Evolutionary conservation across 2,888 invertebrate species (phyloP).

Genomic region (Ectemnius cavifrons): DNA sequence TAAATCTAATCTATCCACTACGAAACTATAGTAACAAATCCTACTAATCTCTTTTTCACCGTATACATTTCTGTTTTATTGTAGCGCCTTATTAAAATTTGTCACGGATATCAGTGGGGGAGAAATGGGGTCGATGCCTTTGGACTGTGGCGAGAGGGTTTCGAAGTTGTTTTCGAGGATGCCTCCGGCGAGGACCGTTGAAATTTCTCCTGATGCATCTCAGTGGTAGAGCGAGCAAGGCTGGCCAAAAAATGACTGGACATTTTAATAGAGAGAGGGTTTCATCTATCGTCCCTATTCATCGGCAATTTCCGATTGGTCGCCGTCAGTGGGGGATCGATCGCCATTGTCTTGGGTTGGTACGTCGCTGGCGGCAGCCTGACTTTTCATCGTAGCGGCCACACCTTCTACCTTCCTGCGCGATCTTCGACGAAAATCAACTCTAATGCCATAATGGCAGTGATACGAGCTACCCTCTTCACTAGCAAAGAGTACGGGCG

Average conservation of each 20-base stretch:
- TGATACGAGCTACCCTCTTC: constrained; percentile 29
- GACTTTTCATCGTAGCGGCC: constrained; percentile 74
- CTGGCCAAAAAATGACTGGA: constrained; percentile 61
- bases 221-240: not conserved
- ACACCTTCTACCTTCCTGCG: constrained; percentile 68
- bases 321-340: constrained; percentile 68
- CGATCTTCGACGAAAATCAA: constrained; percentile 70
- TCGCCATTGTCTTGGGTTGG: constrained; percentile 67
- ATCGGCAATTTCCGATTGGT: constrained; percentile 77
- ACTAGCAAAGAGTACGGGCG: not conserved
- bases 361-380: constrained; percentile 27
- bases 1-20: constrained; percentile 40
- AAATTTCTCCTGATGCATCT: constrained; percentile 21
- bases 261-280: constrained; percentile 63
- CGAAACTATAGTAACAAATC: too few relatives aligned
- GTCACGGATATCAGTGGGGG: too few relatives aligned
- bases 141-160: not conserved
- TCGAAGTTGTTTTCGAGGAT: too few relatives aligned
- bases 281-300: constrained; percentile 65
- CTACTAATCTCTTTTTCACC: too few relatives aligned
- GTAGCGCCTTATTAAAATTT: too few relatives aligned
- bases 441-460: constrained; percentile 71
- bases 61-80: too few relatives aligned
- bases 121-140: not conserved
- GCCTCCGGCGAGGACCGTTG: constrained; percentile 37